Conservation (phyloP, 2,888 invertebrate genomes). For the Hypomecis atomaria region DNA sequence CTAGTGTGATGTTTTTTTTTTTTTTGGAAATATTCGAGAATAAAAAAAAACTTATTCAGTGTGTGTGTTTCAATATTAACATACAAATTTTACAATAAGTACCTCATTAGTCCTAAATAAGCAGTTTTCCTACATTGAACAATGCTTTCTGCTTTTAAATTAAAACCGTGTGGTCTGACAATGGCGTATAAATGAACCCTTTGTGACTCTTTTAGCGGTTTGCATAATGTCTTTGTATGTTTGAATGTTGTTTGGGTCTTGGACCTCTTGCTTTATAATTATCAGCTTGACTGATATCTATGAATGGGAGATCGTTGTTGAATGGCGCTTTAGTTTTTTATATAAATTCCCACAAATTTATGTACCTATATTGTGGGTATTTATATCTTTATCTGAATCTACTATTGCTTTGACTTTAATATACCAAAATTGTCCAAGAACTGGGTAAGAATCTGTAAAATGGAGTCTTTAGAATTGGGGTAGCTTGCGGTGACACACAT, state of each 20-base stretch:
- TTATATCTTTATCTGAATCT: too few species aligned
- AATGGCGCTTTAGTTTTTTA: not conserved
- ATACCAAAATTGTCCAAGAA: too few species aligned
- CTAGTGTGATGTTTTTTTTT: too few species aligned
- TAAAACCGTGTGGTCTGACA: conserved; percentile 54
- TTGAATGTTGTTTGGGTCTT: conserved; percentile 30
- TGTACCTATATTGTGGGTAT: not conserved
- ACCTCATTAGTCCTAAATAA: conserved; percentile 57
- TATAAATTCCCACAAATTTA: not conserved
- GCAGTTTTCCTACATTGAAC: conserved; percentile 53
- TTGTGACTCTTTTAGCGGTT: conserved; percentile 49
- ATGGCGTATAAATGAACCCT: conserved; percentile 54
- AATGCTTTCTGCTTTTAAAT: conserved; percentile 51
- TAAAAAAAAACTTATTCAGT: not conserved
- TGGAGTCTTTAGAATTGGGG: too few species aligned
- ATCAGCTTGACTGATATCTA: not conserved
- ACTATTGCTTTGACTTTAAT: too few species aligned
- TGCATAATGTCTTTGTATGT: conserved; percentile 30
- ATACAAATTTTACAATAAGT: conserved; percentile 43
- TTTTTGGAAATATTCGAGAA: not conserved
- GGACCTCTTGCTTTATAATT: conserved; percentile 19
- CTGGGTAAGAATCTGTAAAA: too few species aligned
- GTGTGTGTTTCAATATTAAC: conserved; percentile 19
- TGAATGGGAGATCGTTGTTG: not conserved
- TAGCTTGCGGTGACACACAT: too few species aligned